These are phyloP conservation scores for Uloborus plumipes DNA, from an alignment of 2,888 invertebrate genomes.

Conservation along the genomic window DNA sequence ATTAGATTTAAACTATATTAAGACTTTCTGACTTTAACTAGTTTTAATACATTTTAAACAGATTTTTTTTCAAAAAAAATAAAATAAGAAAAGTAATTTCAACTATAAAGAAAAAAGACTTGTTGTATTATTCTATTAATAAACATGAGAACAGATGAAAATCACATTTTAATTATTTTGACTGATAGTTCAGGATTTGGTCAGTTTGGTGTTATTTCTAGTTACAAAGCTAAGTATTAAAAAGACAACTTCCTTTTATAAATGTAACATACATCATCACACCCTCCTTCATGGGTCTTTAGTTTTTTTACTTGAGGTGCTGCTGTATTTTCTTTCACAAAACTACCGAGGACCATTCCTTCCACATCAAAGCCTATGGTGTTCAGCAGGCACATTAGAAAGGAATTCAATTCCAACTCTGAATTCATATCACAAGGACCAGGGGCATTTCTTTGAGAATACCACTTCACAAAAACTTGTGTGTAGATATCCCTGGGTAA, in stretches of 20 bases:
- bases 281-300: constrained; percentile 82
- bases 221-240: not conserved
- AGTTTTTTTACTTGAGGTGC: constrained; percentile 81
- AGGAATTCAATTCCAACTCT: constrained; percentile 85
- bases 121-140: too few species aligned
- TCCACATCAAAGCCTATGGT: constrained; percentile 82
- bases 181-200: not conserved
- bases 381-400: constrained; percentile 76
- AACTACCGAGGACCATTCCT: constrained; percentile 73
- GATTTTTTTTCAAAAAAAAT: too few species aligned
- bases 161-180: too few species aligned
- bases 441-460: constrained; percentile 87
- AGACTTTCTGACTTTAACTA: too few species aligned
- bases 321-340: constrained; percentile 72
- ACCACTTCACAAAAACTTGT: constrained; percentile 86
- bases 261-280: constrained; percentile 74
- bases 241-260: too few species aligned
- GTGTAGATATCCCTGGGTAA: constrained; percentile 83
- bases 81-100: too few species aligned
- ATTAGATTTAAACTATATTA: too few species aligned
- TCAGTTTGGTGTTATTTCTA: not conserved
- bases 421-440: constrained; percentile 84
- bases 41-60: too few species aligned
- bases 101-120: too few species aligned
- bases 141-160: too few species aligned